Conservation (phyloP, 2,797 vertebrate species). For the Chelon auratus region DNA sequence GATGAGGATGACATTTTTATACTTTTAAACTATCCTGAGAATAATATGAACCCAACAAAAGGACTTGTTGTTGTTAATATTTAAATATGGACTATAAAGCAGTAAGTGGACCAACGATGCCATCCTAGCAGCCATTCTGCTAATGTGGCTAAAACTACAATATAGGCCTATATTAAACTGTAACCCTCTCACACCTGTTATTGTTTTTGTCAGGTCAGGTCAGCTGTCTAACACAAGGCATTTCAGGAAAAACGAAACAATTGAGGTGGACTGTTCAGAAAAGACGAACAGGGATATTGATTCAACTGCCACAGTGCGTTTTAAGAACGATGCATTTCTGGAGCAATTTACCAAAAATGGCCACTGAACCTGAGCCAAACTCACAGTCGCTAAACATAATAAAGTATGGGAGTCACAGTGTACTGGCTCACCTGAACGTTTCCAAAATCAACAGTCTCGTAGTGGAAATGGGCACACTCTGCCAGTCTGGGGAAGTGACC, state of each 20-base stretch:
- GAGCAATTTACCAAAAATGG: slow-evolving; percentile 33
- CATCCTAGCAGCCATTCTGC: too few relatives aligned
- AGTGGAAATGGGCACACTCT: slow-evolving; percentile 99
- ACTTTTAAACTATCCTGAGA: too few relatives aligned
- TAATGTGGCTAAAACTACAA: not conserved
- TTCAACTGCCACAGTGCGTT: slow-evolving; percentile 17
- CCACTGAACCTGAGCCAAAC: slow-evolving; percentile 49
- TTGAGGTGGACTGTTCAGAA: not conserved
- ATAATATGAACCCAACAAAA: not conserved
- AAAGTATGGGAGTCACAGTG: slow-evolving; percentile 5
- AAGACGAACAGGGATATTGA: slow-evolving; percentile 29
- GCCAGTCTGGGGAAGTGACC: slow-evolving; percentile 98
- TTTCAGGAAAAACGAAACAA: not conserved
- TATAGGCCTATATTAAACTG: not conserved
- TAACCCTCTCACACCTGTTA: not conserved
- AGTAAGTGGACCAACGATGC: too few relatives aligned
- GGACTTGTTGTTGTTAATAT: too few relatives aligned
- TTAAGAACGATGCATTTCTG: slow-evolving; percentile 41
- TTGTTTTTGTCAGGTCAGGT: slow-evolving; percentile 12
- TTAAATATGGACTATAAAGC: too few relatives aligned
- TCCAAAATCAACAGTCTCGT: slow-evolving; percentile 98
- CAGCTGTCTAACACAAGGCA: not conserved
- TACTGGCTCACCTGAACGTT: slow-evolving; percentile 89
- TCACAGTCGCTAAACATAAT: slow-evolving; percentile 46
- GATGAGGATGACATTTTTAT: too few relatives aligned